Percentiles rank a stretch among this genome's conserved stretches.
These are phyloP conservation scores for Neostethus bicornis DNA, from an alignment of 2,797 vertebrate genomes.

Conservation along the genomic window DNA sequence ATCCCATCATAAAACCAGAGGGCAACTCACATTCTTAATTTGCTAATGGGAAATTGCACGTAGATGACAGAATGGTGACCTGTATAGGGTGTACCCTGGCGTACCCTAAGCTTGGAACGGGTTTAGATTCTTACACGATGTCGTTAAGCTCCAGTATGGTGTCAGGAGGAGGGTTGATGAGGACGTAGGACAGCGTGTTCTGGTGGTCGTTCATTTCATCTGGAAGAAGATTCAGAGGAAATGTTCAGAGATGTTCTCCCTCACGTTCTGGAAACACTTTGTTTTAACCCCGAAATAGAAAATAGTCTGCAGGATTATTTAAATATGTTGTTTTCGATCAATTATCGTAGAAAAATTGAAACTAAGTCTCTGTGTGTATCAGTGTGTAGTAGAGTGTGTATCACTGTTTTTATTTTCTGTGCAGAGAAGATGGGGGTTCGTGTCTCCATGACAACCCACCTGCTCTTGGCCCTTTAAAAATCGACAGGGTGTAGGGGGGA, in stretches of 20 bases:
- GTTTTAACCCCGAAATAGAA: no score
- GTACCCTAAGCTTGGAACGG: no score
- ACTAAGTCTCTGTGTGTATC: slow-evolving; percentile 4
- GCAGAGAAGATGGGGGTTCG: slow-evolving; percentile 62
- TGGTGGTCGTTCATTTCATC: slow-evolving; percentile 99
- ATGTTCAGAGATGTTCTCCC: slow-evolving; percentile 39
- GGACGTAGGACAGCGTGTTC: slow-evolving; percentile 96
- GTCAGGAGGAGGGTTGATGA: slow-evolving; percentile 96
- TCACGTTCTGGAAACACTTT: no score
- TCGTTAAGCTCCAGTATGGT: slow-evolving; percentile 94
- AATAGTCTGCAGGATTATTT: no score
- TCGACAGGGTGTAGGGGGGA: slow-evolving; percentile 51
- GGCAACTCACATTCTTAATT: no score
- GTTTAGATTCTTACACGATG: slow-evolving; percentile 85
- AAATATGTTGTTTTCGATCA: no score
- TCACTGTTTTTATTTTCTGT: slow-evolving; percentile 35
- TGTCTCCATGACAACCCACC: slow-evolving; percentile 82
- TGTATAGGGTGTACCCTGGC: no score
- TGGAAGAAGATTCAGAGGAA: slow-evolving; percentile 68
- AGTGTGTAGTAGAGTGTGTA: no score
- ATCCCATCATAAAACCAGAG: no score
- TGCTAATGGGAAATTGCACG: no score
- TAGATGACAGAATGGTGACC: no score
- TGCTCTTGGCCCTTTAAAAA: slow-evolving; percentile 83
- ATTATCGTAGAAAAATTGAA: no score